A percentile compares a stretch with the other conserved stretches of the same genome.
These are phyloP conservation scores for Oryzaephilus surinamensis DNA, from an alignment of 1,140 invertebrate species.

Conservation along the genomic window DNA sequence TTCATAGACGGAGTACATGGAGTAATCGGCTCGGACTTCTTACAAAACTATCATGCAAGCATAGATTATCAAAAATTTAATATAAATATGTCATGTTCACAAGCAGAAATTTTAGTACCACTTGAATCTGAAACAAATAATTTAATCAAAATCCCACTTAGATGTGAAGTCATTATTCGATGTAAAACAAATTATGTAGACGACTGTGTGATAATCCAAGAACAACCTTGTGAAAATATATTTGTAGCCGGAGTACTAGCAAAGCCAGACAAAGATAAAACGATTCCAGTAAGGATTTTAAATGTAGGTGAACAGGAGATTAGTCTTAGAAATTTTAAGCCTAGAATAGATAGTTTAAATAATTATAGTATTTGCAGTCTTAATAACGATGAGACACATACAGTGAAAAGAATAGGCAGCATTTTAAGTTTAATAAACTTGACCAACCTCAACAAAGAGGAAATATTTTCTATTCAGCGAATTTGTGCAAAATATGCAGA, in stretches of 20 bases:
- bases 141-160: conserved; percentile 10
- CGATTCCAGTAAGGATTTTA: conserved; percentile 12
- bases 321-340: conserved; percentile 13
- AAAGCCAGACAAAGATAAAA: conserved; percentile 1
- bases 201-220: conserved; percentile 12
- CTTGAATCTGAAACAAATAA: conserved; percentile 6
- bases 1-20: conserved; percentile 10
- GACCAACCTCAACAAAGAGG: conserved; percentile 20
- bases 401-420: conserved; percentile 11
- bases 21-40: conserved; percentile 15
- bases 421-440: conserved; percentile 16
- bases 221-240: conserved; percentile 12
- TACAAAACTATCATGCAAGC: conserved; percentile 9
- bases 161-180: conserved; percentile 15
- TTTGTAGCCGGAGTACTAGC: conserved; percentile 9
- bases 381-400: conserved; percentile 2
- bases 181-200: conserved; percentile 9
- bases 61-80: conserved; percentile 11
- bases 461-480: conserved; percentile 16
- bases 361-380: conserved; percentile 12
- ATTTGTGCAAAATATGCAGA: conserved; percentile 26
- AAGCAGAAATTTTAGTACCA: conserved; percentile 4
- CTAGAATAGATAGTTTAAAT: conserved; percentile 9
- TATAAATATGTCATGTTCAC: conserved; percentile 7
- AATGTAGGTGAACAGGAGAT: conserved; percentile 13